These are phyloP conservation scores for Zeugodacus cucurbitae DNA, from an alignment of 1,140 invertebrate species.

Conservation along the genomic window DNA sequence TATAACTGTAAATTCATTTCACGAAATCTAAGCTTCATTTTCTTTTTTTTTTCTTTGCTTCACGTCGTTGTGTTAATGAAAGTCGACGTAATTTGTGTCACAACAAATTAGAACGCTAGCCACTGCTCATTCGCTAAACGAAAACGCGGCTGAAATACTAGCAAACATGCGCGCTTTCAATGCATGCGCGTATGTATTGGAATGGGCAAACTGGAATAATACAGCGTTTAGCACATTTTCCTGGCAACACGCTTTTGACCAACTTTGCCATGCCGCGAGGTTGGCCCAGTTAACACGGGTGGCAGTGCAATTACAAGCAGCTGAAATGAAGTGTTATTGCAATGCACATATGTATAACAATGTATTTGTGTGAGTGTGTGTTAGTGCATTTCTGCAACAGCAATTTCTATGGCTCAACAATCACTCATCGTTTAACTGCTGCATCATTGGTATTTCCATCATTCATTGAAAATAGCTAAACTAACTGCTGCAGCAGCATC, in stretches of 20 bases:
- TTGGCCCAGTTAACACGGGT: not conserved
- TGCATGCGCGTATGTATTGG: too few species aligned
- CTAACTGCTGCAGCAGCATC: not conserved
- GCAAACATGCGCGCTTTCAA: not conserved
- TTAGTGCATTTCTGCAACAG: not conserved
- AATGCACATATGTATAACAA: not conserved
- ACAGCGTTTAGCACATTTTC: not conserved
- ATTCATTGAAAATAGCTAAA: not conserved
- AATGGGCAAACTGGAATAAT: not conserved
- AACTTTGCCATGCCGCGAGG: not conserved
- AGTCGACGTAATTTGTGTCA: not conserved
- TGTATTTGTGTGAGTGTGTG: not conserved
- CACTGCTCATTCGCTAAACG: not conserved
- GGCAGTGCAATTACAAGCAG: not conserved
- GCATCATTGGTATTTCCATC: not conserved
- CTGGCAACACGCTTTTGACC: not conserved
- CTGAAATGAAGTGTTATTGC: not conserved
- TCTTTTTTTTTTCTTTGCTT: not conserved
- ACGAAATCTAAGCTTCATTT: too few species aligned
- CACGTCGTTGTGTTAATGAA: not conserved
- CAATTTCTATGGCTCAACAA: not conserved
- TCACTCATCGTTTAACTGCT: not conserved
- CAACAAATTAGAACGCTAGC: not conserved
- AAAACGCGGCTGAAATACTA: not conserved
- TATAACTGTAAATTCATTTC: too few species aligned